These are phyloP conservation scores for Pterostichus madidus DNA, from an alignment of 2,888 invertebrate genomes.

Conservation along the genomic window DNA sequence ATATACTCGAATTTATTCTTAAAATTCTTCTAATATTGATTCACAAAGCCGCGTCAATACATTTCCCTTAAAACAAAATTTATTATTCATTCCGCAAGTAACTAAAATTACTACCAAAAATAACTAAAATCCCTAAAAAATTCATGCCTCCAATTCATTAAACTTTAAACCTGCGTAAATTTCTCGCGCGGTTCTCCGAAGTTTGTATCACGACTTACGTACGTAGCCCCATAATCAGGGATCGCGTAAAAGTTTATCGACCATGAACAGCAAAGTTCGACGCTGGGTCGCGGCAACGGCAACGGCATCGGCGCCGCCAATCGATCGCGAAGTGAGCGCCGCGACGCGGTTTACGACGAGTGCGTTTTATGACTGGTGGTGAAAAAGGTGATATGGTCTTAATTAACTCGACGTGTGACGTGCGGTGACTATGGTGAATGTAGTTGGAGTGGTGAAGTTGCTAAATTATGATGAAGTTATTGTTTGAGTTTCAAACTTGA, in stretches of 20 bases:
- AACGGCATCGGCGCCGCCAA: not conserved
- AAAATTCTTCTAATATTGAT: too few species aligned
- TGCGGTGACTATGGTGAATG: too few species aligned
- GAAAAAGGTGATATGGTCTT: too few species aligned
- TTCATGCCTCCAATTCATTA: conserved; percentile 27
- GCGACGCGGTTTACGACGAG: not conserved
- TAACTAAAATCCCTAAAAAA: conserved; percentile 14
- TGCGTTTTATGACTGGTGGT: not conserved
- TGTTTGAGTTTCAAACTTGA: too few species aligned
- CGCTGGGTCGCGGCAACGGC: not conserved
- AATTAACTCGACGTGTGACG: too few species aligned
- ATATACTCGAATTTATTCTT: too few species aligned
- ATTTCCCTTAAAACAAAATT: too few species aligned
- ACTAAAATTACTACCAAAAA: not conserved
- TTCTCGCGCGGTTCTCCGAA: not conserved
- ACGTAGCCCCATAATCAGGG: conserved; percentile 52
- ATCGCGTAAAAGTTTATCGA: conserved; percentile 58
- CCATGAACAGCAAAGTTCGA: conserved; percentile 63
- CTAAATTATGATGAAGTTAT: too few species aligned
- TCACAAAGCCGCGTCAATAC: too few species aligned
- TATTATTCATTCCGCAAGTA: not conserved
- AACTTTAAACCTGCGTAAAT: conserved; percentile 14
- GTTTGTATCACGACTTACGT: conserved; percentile 17
- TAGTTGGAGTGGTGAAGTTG: too few species aligned
- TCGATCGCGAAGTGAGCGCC: not conserved